phyloP scores from a whole-genome alignment of 30 jellyfish, hydroid and myxozoan species.

The Cassiopea andromeda region DNA sequence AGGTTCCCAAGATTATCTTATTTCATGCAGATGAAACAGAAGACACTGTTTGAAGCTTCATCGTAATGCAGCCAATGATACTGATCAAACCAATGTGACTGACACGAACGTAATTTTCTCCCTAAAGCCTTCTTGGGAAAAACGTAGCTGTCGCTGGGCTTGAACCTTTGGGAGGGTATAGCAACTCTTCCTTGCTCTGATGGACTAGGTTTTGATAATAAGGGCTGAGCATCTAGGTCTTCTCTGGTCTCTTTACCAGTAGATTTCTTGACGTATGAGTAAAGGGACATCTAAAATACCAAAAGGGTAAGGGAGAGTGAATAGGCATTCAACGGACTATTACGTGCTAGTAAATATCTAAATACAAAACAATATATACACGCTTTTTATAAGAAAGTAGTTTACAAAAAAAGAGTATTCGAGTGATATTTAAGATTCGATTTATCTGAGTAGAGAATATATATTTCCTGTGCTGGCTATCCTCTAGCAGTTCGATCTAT shows the following conservation, averaged over 20 bases:
- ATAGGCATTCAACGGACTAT: background rate
- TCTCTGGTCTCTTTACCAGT: background rate
- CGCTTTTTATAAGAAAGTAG: background rate
- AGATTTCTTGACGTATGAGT: background rate
- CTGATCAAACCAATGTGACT: conserved; percentile 59
- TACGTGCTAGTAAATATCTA: background rate
- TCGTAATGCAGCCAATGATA: conserved; percentile 66
- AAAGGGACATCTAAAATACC: background rate
- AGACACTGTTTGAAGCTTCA: conserved; percentile 35
- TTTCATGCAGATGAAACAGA: conserved; percentile 37
- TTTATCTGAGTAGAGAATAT: background rate
- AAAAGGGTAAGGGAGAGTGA: background rate
- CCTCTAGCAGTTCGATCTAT: background rate
- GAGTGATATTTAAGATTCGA: background rate
- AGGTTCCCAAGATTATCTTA: conserved; percentile 35
- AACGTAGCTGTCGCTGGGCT: conserved; percentile 28
- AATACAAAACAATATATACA: background rate
- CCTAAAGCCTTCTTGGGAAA: conserved; percentile 54
- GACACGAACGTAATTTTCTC: conserved; percentile 54
- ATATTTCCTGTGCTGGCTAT: background rate
- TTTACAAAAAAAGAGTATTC: background rate
- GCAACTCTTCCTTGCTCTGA: background rate
- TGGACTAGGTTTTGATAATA: background rate
- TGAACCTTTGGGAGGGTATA: conserved; percentile 2
- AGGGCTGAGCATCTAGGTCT: background rate